Evolutionary conservation across 2,888 invertebrate genomes (phyloP).

Genomic region (Dicranocentrus wangi): DNA sequence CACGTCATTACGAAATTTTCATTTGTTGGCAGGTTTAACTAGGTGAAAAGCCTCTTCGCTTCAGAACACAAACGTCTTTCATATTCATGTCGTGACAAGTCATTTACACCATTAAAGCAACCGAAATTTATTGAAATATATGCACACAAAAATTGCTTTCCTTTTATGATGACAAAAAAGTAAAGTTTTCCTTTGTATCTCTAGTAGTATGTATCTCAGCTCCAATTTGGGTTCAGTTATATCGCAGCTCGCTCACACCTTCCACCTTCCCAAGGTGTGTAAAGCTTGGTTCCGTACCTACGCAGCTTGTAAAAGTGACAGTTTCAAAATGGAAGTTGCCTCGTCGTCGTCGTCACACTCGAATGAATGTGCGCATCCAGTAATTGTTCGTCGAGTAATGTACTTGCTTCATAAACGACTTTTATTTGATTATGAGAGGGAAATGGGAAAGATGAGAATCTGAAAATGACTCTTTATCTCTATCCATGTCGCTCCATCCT

Average conservation of each 20-base stretch:
- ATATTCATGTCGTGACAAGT: too few species aligned
- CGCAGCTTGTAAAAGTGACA: background rate
- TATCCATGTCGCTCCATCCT: background rate
- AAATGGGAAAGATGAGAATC: constrained; percentile 34
- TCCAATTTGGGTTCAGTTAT: constrained; percentile 1
- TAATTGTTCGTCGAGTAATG: constrained; percentile 1
- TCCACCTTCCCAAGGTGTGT: too few species aligned
- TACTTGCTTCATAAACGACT: background rate
- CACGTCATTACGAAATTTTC: too few species aligned
- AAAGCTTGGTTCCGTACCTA: too few species aligned
- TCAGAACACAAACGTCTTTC: too few species aligned
- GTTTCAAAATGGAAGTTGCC: background rate
- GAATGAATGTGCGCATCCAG: background rate
- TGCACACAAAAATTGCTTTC: too few species aligned
- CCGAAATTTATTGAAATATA: too few species aligned
- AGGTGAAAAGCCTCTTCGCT: too few species aligned
- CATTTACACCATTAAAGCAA: too few species aligned
- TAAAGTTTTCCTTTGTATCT: background rate
- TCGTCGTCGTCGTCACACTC: background rate
- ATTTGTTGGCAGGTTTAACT: too few species aligned
- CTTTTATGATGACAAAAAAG: background rate
- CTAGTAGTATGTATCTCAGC: too few species aligned
- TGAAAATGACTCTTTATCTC: background rate
- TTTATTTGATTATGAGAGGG: constrained; percentile 3
- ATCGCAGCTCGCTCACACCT: too few species aligned